Conservation (phyloP, 1,140 invertebrate species). For the Micrasema minimum region DNA sequence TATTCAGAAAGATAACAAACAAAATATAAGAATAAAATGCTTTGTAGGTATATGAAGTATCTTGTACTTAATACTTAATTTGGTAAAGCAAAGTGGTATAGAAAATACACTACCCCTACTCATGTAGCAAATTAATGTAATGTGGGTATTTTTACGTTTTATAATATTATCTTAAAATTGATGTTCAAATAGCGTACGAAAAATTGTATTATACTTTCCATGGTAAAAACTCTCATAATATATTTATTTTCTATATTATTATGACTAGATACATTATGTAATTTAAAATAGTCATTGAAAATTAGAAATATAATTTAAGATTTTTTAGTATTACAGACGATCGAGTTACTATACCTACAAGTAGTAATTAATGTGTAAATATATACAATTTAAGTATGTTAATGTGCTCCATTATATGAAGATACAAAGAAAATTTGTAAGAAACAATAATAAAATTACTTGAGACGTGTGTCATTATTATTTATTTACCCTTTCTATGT, state of each 20-base stretch:
- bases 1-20: no score
- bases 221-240: constrained; percentile 29
- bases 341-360: constrained; percentile 51
- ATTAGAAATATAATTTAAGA: constrained; percentile 38
- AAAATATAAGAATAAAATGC: no score
- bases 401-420: constrained; percentile 54
- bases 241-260: constrained; percentile 33
- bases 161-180: constrained; percentile 32
- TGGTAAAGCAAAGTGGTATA: no score
- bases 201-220: constrained; percentile 38
- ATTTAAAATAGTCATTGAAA: constrained; percentile 42
- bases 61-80: no score
- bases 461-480: constrained; percentile 51
- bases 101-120: no score
- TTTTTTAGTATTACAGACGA: constrained; percentile 49
- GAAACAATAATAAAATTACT: constrained; percentile 54
- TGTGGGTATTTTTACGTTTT: constrained; percentile 12
- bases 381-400: constrained; percentile 52
- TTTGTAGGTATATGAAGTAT: no score
- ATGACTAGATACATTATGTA: constrained; percentile 30
- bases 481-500: constrained; percentile 39
- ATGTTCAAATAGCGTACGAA: constrained; percentile 37
- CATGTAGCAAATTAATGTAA: no score
- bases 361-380: constrained; percentile 51
- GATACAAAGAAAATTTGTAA: constrained; percentile 53